Evolutionary conservation across 2,888 invertebrate genomes (phyloP), one percentile per base, ranked within the genome.

Genomic region (Rhimphoctona megacephalus): DNA sequence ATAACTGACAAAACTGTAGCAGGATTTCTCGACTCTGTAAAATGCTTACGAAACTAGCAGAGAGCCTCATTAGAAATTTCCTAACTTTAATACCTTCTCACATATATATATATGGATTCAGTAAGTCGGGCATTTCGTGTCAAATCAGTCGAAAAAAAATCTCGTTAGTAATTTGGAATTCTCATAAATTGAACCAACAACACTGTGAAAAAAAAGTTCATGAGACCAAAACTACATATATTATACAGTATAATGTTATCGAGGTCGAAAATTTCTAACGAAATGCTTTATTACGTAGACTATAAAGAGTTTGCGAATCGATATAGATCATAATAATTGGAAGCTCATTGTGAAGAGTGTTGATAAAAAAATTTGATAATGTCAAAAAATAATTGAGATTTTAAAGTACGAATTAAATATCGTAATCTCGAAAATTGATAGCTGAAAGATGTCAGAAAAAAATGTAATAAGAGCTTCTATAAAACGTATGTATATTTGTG

Each of bases 1-100:
- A 73, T 73, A 73, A 19, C 72, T 30, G 73, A 46, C 66, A 61
- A 81, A 70, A 61, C 64, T 67, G 49, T 49, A 52, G 19, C 81
- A 54, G 66, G 64, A 72, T 81, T 52, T 33, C 61, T 49, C 30
- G 61, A 46, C 36, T 25, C 49, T 67, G 14, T 19, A 73, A 14
- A 81, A 33, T 69, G 80, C 81, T 85, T 85, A 85, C 85, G 85
- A 85, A 85, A 85, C 57, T 66, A 25, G n/a, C 67, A 39, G 39
- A n/a, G 30, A 30, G 61, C 17, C 61, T 61, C 61, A 30, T 61
- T 61, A 61, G 54, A 66, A 80, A 80, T 84, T 85, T 81, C 81
- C 85, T 33, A 85, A 85, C 81, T 83, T 25, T 66, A 61, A 61
- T 30, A 61, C 61, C 30, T 61, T 30, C 17, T 30, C 30, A 61